A percentile compares a stretch with the other conserved stretches of the same genome.
Conservation (phyloP, 2,888 invertebrate species). For the Stenurella melanura region DNA sequence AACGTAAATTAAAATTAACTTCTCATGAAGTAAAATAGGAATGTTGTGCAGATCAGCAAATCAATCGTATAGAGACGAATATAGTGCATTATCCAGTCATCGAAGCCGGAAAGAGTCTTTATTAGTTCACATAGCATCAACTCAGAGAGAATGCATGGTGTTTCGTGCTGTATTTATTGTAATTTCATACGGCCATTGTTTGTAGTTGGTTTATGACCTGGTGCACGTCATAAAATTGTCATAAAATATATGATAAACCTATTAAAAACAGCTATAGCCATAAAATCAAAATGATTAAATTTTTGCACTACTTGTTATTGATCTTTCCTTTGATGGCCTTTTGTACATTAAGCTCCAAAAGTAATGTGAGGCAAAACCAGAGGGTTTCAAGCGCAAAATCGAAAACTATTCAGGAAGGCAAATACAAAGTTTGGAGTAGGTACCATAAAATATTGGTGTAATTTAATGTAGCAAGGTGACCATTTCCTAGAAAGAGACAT, state of each 20-base stretch:
- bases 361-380: too few relatives aligned
- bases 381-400: too few relatives aligned
- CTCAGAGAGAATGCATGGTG: conserved; percentile 24
- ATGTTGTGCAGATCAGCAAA: conserved; percentile 5
- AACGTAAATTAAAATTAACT: conserved; percentile 44
- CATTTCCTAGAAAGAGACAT: too few relatives aligned
- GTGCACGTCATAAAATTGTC: conserved; percentile 27
- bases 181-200: conserved; percentile 39
- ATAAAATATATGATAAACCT: conserved; percentile 27
- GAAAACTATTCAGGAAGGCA: too few relatives aligned
- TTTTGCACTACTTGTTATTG: conserved; percentile 19
- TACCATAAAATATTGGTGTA: too few relatives aligned
- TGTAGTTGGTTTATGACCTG: conserved; percentile 34
- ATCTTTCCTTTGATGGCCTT: neutral
- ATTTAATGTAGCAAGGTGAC: too few relatives aligned
- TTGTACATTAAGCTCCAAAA: too few relatives aligned
- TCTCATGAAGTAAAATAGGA: conserved; percentile 20
- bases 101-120: conserved; percentile 25
- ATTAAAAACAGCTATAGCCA: conserved; percentile 31
- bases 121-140: conserved; percentile 39
- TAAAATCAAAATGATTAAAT: conserved; percentile 11
- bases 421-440: too few relatives aligned
- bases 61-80: conserved; percentile 14
- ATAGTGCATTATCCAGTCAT: conserved; percentile 19
- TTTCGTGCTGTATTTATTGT: conserved; percentile 35